Percentiles rank a stretch among this genome's conserved stretches.
phyloP scores from a whole-genome alignment of 2,888 invertebrate genomes.

The Microdon myrmicae region DNA sequence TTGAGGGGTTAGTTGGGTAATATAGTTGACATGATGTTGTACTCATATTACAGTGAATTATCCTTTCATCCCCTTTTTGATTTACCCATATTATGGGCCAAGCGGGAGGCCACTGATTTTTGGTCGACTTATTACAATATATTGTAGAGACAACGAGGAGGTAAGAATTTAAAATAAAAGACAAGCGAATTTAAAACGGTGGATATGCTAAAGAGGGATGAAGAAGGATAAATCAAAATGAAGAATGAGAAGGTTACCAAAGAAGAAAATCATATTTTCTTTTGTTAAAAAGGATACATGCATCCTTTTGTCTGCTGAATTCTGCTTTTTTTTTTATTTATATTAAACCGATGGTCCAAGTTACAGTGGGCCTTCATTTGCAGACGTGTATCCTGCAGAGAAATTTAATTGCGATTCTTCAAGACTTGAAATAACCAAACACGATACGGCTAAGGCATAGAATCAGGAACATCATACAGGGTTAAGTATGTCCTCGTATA shows the following conservation, averaged over 20 bases:
- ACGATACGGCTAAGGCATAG: constrained; percentile 1
- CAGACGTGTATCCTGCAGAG: constrained; percentile 48
- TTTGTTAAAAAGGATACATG: constrained; percentile 34
- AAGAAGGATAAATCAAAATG: not conserved
- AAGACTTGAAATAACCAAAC: constrained; percentile 35
- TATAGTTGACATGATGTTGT: constrained; percentile 49
- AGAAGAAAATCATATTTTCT: constrained; percentile 42
- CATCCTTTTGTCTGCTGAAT: not conserved
- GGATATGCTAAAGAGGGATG: constrained; percentile 6
- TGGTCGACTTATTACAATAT: constrained; percentile 14
- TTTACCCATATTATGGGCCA: constrained; percentile 41
- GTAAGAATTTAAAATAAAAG: too few species aligned
- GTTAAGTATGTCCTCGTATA: constrained; percentile 1
- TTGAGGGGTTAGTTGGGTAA: constrained; percentile 10
- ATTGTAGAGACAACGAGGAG: not conserved
- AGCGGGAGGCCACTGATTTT: constrained; percentile 39
- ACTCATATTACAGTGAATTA: constrained; percentile 48
- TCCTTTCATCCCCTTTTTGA: constrained; percentile 50
- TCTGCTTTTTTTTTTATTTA: constrained; percentile 9
- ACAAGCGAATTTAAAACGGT: too few species aligned
- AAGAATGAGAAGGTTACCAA: constrained; percentile 11
- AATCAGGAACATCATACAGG: constrained; percentile 7
- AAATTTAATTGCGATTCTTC: constrained; percentile 51
- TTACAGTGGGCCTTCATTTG: constrained; percentile 51
- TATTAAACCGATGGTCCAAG: constrained; percentile 36